Evolutionary conservation across 2,888 invertebrate species (phyloP), one percentile per base, ranked within the genome.

Genomic region (Drosophila eohydei): DNA sequence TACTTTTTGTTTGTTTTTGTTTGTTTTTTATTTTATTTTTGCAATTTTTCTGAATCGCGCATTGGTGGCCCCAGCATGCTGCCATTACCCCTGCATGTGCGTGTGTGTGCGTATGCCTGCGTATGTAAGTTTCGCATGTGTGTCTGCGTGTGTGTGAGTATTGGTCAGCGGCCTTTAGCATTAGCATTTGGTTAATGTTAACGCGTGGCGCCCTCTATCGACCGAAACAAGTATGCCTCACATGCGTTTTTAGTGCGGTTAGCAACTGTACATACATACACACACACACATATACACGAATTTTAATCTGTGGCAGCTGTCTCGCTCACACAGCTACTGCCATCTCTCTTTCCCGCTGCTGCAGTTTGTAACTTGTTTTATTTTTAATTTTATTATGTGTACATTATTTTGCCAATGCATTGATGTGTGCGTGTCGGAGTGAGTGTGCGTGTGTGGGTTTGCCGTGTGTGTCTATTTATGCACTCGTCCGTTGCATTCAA

Each of bases 141-240:
- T 40, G 38, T n/a, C 26, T 21, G 46, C 57, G 58, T 26, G 28
- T 38, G 26, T 48, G 32, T 43, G 67, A 55, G 61, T 40, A 59
- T 57, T 68, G 68, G 81, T 66, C 73, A 69, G 81, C 57, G 81
- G 83, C 80, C 80, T 85, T 75, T 83, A 74, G 84, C 89, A 85
- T 85, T 85, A 85, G 84, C 88, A 89, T 85, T 84, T 84, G 88
- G 84, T 84, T 85, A 85, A 85, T 88, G 80, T 79, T 80, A 89
- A 85, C 82, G 70, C 73, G 74, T 74, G 69, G 74, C 71, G 70
- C 74, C 61, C 69, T 54, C 68, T 75, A 72, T 54, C 60, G 83
- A 66, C 78, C 78, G 63, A 71, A 64, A 76, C 75, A 76, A 73
- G 68, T 9, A 58, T 16, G 16, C 41, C 62, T 60, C 76, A 61